Evolutionary conservation across 92 coral and sea anemone genomes (phyloP), one percentile per base, ranked within the genome.

Genomic region (Palythoa caribaeorum): DNA sequence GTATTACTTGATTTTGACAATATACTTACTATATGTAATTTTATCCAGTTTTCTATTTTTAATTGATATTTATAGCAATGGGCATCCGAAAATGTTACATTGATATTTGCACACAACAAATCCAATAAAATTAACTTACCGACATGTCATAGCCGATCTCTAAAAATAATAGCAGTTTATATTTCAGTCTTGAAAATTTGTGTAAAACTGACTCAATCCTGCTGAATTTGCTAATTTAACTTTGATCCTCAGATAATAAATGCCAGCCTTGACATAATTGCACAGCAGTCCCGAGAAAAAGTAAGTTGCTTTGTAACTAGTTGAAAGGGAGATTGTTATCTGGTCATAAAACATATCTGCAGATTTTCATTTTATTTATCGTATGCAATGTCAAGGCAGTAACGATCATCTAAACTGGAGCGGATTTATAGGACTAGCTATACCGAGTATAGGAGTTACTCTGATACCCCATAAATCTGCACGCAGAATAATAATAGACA

Each of bases 201-300:
- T 51, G 55, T 51, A 51, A 51, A 51, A 51, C 55, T 59, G 66
- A 15, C 3, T 59, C 20, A 59, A 59, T 10, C 19, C 66, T 59
- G 16, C 19, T 59, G 16, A 59, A 51, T 51, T 51, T 59, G 66
- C 66, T 59, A 12, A 59, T 59, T 14, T 12, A 59, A 59, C 16
- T 59, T 59, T 59, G 66, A 59, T 59, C 66, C 66, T 59, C 66
- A 59, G 66, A 59, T 59, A 59, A 59, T 59, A 59, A 59, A 59
- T 59, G 20, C 66, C 66, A 59, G 66, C 16, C 66, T 59, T 10
- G 66, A 59, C 16, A 3, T 59, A 59, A 59, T 59, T 10, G 16
- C 66, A 59, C 66, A 59, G 66, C 66, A 59, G 66, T 59, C 66
- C 16, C 66, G 66, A 59, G 66, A 59, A 12, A 59, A 59, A 59